A percentile compares a stretch with the other conserved stretches of the same genome.
Evolutionary conservation across 1,140 invertebrate genomes (phyloP).

Genomic region (Cotesia glomerata): DNA sequence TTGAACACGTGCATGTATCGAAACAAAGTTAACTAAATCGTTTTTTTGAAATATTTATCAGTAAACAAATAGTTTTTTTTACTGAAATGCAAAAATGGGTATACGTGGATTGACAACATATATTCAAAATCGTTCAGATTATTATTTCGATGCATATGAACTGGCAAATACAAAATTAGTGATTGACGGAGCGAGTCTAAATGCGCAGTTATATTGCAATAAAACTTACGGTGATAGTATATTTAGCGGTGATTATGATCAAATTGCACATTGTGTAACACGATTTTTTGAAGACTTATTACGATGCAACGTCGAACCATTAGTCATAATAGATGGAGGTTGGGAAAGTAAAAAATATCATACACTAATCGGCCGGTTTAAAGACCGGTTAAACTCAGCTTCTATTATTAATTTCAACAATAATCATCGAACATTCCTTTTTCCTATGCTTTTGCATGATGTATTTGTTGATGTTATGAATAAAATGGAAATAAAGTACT

Average conservation of each 20-base stretch:
- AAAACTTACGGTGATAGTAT: conserved; percentile 69
- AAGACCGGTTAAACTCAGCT: conserved; percentile 67
- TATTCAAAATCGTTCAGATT: conserved; percentile 71
- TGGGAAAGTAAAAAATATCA: conserved; percentile 77
- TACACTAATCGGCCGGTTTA: conserved; percentile 71
- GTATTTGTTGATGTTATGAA: conserved; percentile 74
- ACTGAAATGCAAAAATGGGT: conserved; percentile 71
- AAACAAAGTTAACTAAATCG: conserved; percentile 5
- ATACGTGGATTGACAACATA: conserved; percentile 82
- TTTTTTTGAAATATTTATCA: not conserved
- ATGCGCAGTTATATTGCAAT: conserved; percentile 74
- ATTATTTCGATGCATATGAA: conserved; percentile 69
- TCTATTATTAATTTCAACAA: conserved; percentile 53
- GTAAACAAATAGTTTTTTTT: not conserved
- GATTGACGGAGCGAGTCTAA: conserved; percentile 83
- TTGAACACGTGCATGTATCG: not conserved
- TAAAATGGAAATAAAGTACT: conserved; percentile 70
- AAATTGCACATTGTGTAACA: conserved; percentile 68
- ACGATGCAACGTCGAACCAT: conserved; percentile 76
- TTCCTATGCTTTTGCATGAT: conserved; percentile 74
- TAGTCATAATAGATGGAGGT: conserved; percentile 85
- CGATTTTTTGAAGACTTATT: conserved; percentile 76
- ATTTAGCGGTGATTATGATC: conserved; percentile 89
- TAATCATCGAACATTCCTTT: conserved; percentile 64
- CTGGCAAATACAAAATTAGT: conserved; percentile 76